Base-by-base conservation (phyloP, 1,140 invertebrate species). In the Drosophila pectinifera region DNA sequence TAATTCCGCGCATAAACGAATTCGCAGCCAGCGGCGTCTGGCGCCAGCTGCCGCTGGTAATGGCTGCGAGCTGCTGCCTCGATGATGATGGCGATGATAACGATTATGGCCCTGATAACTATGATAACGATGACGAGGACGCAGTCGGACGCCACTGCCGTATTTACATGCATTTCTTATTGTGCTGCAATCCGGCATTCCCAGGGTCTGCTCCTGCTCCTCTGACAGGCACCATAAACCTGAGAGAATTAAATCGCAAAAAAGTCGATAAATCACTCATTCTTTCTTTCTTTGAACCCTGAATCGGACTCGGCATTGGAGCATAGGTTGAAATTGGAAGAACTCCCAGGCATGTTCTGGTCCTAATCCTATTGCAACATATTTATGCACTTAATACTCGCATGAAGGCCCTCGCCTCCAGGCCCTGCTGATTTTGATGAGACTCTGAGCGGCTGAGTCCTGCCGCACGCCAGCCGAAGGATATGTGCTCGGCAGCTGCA, bases 1-100 rank as follows among this genome's bases (percentile, higher is more conserved):
- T 80, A 69, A 46, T 73, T 68, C 68, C 31, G 36, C 54, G 55
- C 62, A 46, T 78, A 75, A 84, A 79, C 76, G 76, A 84, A 73
- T 77, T 77, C 67, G 38, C 72, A 68, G 72, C 58, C 64, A n/a
- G 65, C 39, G 57, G 65, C 76, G 43, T 56, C 42, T 68, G 59
- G 61, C 46, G 42, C 48, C 80, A 58, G 56, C 58, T 61, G 48
- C 41, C 42, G 26, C 11, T 45, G 43, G 26, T 63, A 68, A 80
- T 84, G 58, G 79, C 74, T 76, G 58, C 61, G 48, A 57, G 62
- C 72, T 67, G 61, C 59, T 67, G 76, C 28, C 31, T 14, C 43
- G 45, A 62, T 48, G 53, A 55, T 74, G 59, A 42, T 62, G 13
- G 42, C 34, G 58, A 36, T 62, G 36, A 54, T 49, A 42, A 59